Evolutionary conservation across 2,797 vertebrate species (phyloP).

Genomic region (Numenius phaeopus): DNA sequence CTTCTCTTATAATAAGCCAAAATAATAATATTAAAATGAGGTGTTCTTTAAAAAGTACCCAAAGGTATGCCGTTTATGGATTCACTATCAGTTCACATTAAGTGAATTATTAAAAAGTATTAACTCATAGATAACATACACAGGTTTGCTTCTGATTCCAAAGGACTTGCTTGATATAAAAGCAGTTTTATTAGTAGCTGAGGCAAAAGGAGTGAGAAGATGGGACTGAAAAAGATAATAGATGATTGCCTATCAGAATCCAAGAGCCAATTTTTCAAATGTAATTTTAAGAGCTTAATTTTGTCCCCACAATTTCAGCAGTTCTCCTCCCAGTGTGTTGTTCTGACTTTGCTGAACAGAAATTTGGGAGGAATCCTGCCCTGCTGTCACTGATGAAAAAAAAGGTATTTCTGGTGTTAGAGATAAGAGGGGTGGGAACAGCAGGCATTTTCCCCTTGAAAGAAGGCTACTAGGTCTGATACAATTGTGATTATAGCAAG

Average conservation of each 20-base stretch:
- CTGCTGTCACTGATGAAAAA: background rate
- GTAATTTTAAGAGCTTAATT: conserved; percentile 27
- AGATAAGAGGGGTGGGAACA: background rate
- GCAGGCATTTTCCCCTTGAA: background rate
- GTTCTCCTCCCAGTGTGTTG: background rate
- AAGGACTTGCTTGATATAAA: background rate
- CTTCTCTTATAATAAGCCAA: background rate
- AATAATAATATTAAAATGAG: background rate
- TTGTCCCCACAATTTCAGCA: background rate
- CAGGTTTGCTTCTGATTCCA: background rate
- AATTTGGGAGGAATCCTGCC: background rate
- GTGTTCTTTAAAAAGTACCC: background rate
- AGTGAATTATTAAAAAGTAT: background rate
- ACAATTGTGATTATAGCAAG: background rate
- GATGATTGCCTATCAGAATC: background rate
- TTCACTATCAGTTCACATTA: background rate
- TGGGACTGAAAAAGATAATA: background rate
- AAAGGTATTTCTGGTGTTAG: background rate
- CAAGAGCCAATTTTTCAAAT: background rate
- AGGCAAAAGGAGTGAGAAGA: background rate
- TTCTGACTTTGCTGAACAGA: conserved; percentile 2
- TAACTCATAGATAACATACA: background rate
- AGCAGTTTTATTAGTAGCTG: background rate
- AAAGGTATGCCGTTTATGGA: background rate
- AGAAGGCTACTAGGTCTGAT: background rate